Conservation (phyloP, 1,140 invertebrate genomes). For the Macrobrachium rosenbergii region DNA sequence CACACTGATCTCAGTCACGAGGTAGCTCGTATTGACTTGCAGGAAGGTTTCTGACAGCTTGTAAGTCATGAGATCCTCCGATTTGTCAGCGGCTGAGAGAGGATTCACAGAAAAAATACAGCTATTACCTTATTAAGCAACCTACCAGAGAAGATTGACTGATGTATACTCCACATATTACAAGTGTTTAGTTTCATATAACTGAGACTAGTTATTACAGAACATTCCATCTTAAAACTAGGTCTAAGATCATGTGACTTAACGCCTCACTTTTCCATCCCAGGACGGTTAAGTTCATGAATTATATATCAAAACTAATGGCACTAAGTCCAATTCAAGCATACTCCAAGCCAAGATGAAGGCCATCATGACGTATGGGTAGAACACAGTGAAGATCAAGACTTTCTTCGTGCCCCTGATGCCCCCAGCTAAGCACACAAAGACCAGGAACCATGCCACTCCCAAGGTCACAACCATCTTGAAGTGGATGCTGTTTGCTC, state of each 20-base stretch:
- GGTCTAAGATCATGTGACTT: too few species aligned
- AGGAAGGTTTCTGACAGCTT: not conserved
- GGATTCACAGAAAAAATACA: not conserved
- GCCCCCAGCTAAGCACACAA: not conserved
- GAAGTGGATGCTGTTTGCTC: not conserved
- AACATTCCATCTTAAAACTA: too few species aligned
- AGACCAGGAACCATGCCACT: conserved; percentile 29
- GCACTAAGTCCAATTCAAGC: not conserved
- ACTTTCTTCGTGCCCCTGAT: conserved; percentile 29
- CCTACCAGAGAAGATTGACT: too few species aligned
- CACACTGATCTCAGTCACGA: not conserved
- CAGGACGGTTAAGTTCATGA: too few species aligned
- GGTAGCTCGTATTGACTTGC: not conserved
- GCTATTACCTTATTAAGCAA: not conserved
- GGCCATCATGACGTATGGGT: conserved; percentile 70
- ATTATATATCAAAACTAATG: too few species aligned
- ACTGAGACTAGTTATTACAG: too few species aligned
- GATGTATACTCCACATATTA: too few species aligned
- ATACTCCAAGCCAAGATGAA: conserved; percentile 65
- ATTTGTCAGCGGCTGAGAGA: not conserved
- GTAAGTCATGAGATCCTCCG: not conserved
- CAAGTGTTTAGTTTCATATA: too few species aligned
- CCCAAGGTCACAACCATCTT: conserved; percentile 9
- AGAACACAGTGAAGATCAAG: conserved; percentile 70
- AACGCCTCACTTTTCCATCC: too few species aligned